Conservation (phyloP, 2,888 invertebrate species). For the Mechanitis mazaeus region DNA sequence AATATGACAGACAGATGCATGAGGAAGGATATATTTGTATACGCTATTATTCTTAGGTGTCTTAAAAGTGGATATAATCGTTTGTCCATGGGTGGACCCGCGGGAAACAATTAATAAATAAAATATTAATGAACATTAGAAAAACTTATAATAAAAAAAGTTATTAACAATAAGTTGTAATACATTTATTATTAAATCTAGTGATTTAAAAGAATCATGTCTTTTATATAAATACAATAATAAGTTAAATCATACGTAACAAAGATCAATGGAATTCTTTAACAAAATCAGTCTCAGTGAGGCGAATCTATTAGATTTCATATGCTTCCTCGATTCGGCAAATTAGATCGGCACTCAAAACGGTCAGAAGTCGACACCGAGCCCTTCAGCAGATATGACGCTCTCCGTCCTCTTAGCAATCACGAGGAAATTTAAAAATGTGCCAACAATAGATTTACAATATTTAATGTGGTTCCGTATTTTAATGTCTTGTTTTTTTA, state of each 20-base stretch:
- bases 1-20: too few relatives aligned
- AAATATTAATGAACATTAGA: too few relatives aligned
- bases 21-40: too few relatives aligned
- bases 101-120: too few relatives aligned
- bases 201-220: not conserved
- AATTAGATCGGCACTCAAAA: conserved; percentile 72
- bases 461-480: conserved; percentile 42
- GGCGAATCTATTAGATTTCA: conserved; percentile 65
- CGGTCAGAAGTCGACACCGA: conserved; percentile 72
- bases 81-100: too few relatives aligned
- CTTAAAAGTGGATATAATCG: too few relatives aligned
- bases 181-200: not conserved
- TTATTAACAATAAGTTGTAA: not conserved
- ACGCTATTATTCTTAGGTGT: too few relatives aligned
- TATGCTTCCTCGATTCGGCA: conserved; percentile 70
- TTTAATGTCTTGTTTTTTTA: not conserved
- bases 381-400: conserved; percentile 57
- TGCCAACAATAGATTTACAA: conserved; percentile 31
- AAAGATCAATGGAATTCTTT: conserved; percentile 8
- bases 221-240: conserved; percentile 5
- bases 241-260: conserved; percentile 5
- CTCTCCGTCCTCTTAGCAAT: conserved; percentile 54
- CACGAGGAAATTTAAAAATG: conserved; percentile 56
- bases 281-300: conserved; percentile 31
- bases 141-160: too few relatives aligned